Conservation (phyloP, 2,888 invertebrate genomes). For the Stomorhina lunata region DNA sequence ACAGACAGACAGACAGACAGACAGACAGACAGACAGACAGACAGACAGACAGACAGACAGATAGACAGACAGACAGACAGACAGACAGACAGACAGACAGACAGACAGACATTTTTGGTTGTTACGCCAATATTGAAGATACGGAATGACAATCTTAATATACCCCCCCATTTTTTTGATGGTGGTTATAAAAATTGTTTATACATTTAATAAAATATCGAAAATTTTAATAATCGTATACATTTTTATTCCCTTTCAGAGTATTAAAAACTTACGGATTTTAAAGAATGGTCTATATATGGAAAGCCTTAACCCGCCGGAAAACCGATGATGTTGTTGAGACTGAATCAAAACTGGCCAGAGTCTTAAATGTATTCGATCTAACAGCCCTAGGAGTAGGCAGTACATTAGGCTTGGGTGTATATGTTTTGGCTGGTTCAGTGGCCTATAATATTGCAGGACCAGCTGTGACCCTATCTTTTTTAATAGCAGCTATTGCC, state of each 20-base stretch:
- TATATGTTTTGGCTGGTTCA: slow-evolving; percentile 96
- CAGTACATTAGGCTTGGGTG: slow-evolving; percentile 94
- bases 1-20: too few species aligned
- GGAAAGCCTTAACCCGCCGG: slow-evolving; percentile 79
- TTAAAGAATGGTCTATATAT: slow-evolving; percentile 69
- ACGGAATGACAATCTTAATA: too few species aligned
- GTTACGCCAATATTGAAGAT: too few species aligned
- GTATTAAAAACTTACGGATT: not conserved
- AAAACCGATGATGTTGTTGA: slow-evolving; percentile 81
- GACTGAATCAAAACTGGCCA: slow-evolving; percentile 80
- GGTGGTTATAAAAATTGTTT: too few species aligned
- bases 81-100: too few species aligned
- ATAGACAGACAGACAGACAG: too few species aligned
- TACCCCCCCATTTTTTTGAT: too few species aligned
- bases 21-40: too few species aligned
- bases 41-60: too few species aligned
- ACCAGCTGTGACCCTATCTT: slow-evolving; percentile 94
- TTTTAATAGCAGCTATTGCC: slow-evolving; percentile 94
- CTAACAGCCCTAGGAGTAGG: slow-evolving; percentile 93
- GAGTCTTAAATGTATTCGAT: slow-evolving; percentile 91
- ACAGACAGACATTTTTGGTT: too few species aligned
- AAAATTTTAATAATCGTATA: not conserved
- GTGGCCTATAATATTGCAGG: slow-evolving; percentile 93
- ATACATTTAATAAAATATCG: too few species aligned
- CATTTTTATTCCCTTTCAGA: not conserved